These are phyloP conservation scores for Cyanocitta stelleri DNA, from an alignment of 2,113 vertebrate species.

Conservation along the genomic window DNA sequence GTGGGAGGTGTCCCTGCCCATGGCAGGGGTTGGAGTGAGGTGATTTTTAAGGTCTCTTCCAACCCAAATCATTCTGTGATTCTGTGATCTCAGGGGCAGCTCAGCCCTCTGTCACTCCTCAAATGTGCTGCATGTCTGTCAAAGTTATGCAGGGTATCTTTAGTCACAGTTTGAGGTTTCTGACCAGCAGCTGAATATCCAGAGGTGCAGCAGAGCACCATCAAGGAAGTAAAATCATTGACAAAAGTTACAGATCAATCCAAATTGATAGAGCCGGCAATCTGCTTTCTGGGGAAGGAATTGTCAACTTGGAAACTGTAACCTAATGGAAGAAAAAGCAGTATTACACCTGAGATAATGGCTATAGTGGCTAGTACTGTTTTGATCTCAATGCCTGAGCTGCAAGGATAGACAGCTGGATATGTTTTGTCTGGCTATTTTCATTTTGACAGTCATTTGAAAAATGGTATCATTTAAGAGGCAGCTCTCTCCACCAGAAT, in stretches of 20 bases:
- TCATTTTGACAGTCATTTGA: not conserved
- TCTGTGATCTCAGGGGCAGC: not conserved
- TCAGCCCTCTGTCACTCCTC: not conserved
- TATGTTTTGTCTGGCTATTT: not conserved
- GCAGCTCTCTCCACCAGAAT: not conserved
- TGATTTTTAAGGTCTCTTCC: not conserved
- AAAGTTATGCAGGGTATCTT: not conserved
- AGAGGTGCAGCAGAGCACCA: not conserved
- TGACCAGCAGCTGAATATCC: not conserved
- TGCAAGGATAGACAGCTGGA: not conserved
- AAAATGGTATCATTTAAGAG: not conserved
- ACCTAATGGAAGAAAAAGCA: not conserved
- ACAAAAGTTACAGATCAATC: not conserved
- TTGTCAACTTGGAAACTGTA: not conserved
- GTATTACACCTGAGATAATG: not conserved
- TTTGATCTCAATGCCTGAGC: not conserved
- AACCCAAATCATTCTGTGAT: not conserved
- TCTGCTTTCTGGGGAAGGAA: not conserved
- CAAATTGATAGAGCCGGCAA: not conserved
- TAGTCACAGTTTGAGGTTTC: not conserved
- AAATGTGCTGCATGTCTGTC: not conserved
- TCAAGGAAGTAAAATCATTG: not conserved
- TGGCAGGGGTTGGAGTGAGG: not conserved
- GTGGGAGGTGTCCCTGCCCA: not conserved
- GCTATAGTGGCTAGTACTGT: not conserved